phyloP scores from a whole-genome alignment of 1,140 invertebrate species.

The Bacillus rossius region DNA sequence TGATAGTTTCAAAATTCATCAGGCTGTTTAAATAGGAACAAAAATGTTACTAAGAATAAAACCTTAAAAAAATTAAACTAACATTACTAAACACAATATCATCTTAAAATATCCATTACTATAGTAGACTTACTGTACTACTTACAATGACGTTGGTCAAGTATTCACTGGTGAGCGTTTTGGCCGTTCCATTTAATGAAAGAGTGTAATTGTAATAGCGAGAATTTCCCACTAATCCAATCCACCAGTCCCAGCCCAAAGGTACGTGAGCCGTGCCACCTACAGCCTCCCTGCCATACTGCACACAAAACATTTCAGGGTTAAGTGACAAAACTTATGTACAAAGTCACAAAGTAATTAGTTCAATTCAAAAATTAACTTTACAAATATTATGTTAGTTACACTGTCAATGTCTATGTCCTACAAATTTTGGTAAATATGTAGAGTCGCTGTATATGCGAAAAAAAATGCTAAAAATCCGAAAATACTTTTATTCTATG shows the following conservation, averaged over 20 bases:
- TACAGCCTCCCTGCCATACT: constrained; percentile 55
- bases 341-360: constrained; percentile 6
- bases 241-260: constrained; percentile 75
- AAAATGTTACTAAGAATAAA: not conserved
- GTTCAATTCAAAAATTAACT: not conserved
- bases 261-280: constrained; percentile 63
- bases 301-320: constrained; percentile 19
- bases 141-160: constrained; percentile 81
- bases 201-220: constrained; percentile 83
- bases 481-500: too few relatives aligned
- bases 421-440: not conserved
- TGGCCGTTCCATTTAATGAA: constrained; percentile 69
- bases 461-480: too few relatives aligned
- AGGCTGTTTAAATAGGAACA: not conserved
- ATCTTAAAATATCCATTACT: not conserved
- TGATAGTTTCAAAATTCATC: too few relatives aligned
- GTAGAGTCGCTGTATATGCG: too few relatives aligned
- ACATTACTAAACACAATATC: not conserved
- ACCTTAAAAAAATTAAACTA: not conserved
- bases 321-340: not conserved
- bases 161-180: constrained; percentile 61
- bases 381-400: not conserved
- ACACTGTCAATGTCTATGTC: not conserved
- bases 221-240: constrained; percentile 77
- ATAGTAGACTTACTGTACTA: constrained; percentile 19